Base-by-base conservation (phyloP, 2,888 invertebrate species). In the Acleris literana region DNA sequence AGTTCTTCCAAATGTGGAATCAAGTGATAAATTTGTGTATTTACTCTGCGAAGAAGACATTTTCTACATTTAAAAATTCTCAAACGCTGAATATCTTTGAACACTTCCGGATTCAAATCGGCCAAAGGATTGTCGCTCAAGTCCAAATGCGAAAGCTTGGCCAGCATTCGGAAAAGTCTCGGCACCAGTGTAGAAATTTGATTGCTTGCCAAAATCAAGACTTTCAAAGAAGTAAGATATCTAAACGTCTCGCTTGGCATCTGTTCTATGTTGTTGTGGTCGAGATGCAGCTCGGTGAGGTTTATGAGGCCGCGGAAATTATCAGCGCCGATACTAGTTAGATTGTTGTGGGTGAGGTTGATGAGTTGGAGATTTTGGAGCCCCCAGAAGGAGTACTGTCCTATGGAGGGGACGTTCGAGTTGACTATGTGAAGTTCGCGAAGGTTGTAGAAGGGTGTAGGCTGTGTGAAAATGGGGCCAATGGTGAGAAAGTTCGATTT, bases 321-420 rank as follows among this genome's bases (percentile, higher is more conserved):
- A 71, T 95, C 95, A 69, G 95, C 95, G 69, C 92, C 93, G 59
- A 96, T 93, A 60, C 94, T 93, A 49, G 95, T 95, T 39, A 97
- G 94, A 77, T 96, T 96, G 84, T 97, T 97, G 76, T 94, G 87
- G 3, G 95, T 95, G 58, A 97, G 90, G 84, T 97, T 95, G 73
- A 96, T 87, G 62, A 93, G 77, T 74, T 87, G 88, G 58, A 94
- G 83, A 76, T 94, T 93, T 75, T 92, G 94, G 2, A 96, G 94
- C 5, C 97, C 97, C 96, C 96, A 97, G 82, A 97, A 96, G 1
- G 96, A 95, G 78, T 96, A 95, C 75, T 95, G 94, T 3, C 96
- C 96, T 69, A 97, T 96, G 29, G 96, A 95, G 18, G 96, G 96
- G 43, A 97, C 86, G 78, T 95, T 95, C 0, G 96, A 96, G 73